Conservation (phyloP, 1,140 invertebrate genomes). For the Druon quercuslanigerum region DNA sequence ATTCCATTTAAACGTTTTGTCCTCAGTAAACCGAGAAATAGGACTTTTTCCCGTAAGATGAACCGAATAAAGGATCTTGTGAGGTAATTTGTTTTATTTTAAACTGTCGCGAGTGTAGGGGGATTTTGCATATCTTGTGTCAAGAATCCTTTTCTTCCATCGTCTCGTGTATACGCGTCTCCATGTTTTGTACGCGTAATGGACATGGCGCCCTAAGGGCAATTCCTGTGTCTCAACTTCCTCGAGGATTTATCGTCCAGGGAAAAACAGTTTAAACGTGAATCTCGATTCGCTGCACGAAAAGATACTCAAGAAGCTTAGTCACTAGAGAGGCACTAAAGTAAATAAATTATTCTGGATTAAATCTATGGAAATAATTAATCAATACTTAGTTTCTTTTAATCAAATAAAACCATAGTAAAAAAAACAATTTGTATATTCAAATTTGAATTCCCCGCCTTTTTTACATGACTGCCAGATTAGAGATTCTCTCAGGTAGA, state of each 20-base stretch:
- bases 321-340: background rate
- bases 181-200: background rate
- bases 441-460: too few relatives aligned
- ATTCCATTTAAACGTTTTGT: background rate
- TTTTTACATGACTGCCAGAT: too few relatives aligned
- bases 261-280: constrained; percentile 21
- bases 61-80: constrained; percentile 7
- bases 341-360: background rate
- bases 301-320: constrained; percentile 13
- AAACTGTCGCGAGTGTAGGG: background rate
- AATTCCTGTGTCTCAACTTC: constrained; percentile 25
- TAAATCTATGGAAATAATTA: background rate
- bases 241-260: constrained; percentile 22
- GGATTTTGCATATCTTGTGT: constrained; percentile 8
- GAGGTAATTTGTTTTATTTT: constrained; percentile 16
- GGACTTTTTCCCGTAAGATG: constrained; percentile 1
- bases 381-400: background rate
- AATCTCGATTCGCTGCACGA: constrained; percentile 10
- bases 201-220: constrained; percentile 13
- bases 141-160: constrained; percentile 2
- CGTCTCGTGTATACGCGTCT: background rate
- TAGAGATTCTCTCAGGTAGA: too few relatives aligned
- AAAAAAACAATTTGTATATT: too few relatives aligned
- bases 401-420: too few relatives aligned
- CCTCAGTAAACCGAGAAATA: constrained; percentile 7